These are phyloP conservation scores for Sesamia inferens DNA, from an alignment of 2,888 invertebrate genomes.

Conservation along the genomic window DNA sequence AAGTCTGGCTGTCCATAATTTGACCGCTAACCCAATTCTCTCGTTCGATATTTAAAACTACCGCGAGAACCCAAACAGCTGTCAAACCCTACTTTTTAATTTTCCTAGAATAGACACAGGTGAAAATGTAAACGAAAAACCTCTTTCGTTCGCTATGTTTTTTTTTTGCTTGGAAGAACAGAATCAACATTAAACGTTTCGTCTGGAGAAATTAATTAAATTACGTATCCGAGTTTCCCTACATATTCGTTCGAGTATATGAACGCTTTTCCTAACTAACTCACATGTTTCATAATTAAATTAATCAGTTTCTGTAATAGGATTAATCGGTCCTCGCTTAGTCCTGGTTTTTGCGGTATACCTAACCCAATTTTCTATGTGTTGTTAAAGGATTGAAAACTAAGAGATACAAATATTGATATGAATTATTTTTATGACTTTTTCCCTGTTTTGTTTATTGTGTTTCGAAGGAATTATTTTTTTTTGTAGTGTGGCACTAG, in stretches of 20 bases:
- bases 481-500: too few species aligned
- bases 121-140: background rate
- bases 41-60: conserved; percentile 46
- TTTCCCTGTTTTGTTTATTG: too few species aligned
- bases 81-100: conserved; percentile 40
- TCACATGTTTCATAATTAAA: conserved; percentile 48
- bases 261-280: conserved; percentile 30
- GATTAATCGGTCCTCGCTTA: conserved; percentile 37
- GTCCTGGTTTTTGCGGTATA: conserved; percentile 27
- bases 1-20: conserved; percentile 13
- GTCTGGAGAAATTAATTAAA: conserved; percentile 36
- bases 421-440: too few species aligned
- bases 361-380: conserved; percentile 19
- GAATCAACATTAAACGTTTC: conserved; percentile 39
- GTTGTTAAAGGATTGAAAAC: background rate
- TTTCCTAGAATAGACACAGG: background rate
- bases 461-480: too few species aligned
- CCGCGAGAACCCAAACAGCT: conserved; percentile 45
- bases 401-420: background rate
- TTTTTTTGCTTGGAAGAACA: conserved; percentile 12
- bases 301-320: conserved; percentile 37
- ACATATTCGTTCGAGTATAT: conserved; percentile 19
- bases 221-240: conserved; percentile 30
- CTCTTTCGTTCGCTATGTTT: conserved; percentile 26
- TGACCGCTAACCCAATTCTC: conserved; percentile 26